These are phyloP conservation scores for Pseudachorutes palmiensis DNA, from an alignment of 1,140 invertebrate genomes.

Conservation along the genomic window DNA sequence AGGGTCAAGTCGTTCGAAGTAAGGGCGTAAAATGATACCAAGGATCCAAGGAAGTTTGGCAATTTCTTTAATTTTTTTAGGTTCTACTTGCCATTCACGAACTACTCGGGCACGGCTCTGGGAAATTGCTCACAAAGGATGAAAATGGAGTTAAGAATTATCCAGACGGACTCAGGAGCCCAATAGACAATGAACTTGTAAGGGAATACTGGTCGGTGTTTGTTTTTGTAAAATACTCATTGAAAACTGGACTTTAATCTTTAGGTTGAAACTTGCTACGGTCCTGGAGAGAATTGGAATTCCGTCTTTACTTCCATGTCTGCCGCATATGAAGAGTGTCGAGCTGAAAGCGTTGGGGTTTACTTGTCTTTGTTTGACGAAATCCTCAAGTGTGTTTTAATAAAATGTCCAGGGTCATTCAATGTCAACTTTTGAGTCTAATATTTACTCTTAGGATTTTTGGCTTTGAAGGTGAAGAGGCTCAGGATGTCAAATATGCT, in stretches of 20 bases:
- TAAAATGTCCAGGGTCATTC: no score
- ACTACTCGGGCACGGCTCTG: slow-evolving; percentile 88
- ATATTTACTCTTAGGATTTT: slow-evolving; percentile 62
- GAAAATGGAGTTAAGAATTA: slow-evolving; percentile 73
- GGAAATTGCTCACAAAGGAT: slow-evolving; percentile 72
- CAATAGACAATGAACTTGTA: no score
- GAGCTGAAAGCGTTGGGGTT: slow-evolving; percentile 87
- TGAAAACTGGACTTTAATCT: no score
- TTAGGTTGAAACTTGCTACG: no score
- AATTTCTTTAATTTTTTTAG: slow-evolving; percentile 42
- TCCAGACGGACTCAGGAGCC: slow-evolving; percentile 65
- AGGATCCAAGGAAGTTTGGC: no score
- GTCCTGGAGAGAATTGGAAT: slow-evolving; percentile 81
- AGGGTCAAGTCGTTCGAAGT: slow-evolving; percentile 31
- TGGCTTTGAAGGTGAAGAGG: slow-evolving; percentile 63
- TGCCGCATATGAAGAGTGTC: slow-evolving; percentile 87
- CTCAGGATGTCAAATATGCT: slow-evolving; percentile 76
- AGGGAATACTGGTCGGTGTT: no score
- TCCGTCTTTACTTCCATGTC: slow-evolving; percentile 79
- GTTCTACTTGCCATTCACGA: slow-evolving; percentile 90
- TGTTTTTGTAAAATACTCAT: no score
- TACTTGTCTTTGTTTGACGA: slow-evolving; percentile 70
- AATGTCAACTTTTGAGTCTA: slow-evolving; percentile 5
- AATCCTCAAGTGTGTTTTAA: slow-evolving; percentile 60
- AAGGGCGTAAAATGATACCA: no score